Conservation (phyloP, 2,888 invertebrate species). For the Coremacera marginata region DNA sequence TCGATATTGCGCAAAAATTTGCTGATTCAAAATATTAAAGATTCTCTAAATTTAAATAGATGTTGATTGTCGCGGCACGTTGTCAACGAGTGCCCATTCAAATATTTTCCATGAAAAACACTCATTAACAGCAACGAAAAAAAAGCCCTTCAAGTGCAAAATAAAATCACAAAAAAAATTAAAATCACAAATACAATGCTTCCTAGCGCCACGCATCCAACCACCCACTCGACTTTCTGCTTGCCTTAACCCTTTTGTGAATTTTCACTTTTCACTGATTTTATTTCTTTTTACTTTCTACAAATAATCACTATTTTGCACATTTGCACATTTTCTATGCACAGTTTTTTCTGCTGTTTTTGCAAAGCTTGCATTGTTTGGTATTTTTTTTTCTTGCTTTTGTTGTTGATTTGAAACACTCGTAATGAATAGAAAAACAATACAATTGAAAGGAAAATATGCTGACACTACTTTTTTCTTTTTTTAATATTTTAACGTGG, state of each 20-base stretch:
- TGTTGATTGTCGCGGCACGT: too few relatives aligned
- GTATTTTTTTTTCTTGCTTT: not conserved
- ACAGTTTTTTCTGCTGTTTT: not conserved
- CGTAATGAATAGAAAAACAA: not conserved
- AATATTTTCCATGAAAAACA: too few relatives aligned
- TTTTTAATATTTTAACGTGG: not conserved
- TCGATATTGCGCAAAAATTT: too few relatives aligned
- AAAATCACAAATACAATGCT: too few relatives aligned
- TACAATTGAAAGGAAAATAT: not conserved
- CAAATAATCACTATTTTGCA: not conserved
- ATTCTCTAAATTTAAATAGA: too few relatives aligned
- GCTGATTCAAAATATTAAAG: too few relatives aligned
- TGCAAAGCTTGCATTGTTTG: not conserved
- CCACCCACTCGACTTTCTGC: not conserved
- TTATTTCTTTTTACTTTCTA: not conserved
- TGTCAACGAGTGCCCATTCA: too few relatives aligned
- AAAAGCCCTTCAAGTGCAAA: too few relatives aligned
- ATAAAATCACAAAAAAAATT: too few relatives aligned
- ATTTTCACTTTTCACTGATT: conserved; percentile 2
- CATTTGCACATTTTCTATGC: not conserved
- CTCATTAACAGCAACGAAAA: too few relatives aligned
- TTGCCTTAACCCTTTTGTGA: conserved; percentile 9
- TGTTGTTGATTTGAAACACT: not conserved
- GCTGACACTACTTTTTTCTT: not conserved
- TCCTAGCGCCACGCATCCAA: too few relatives aligned